Evolutionary conservation across 2,888 invertebrate species (phyloP), one percentile per base, ranked within the genome.

Genomic region (Ferdinandea cuprea): DNA sequence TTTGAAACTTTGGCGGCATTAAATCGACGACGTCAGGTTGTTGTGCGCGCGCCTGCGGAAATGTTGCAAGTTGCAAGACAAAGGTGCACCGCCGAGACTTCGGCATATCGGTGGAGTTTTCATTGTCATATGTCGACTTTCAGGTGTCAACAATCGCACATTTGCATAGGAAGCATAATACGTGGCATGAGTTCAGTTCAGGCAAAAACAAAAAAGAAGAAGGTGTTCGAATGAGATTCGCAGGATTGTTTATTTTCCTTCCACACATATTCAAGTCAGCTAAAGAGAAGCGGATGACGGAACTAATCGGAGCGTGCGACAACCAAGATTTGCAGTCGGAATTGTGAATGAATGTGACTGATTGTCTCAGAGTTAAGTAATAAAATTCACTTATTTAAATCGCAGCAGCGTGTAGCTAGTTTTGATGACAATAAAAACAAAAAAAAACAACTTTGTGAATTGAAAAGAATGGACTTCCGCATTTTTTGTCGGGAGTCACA

Each of bases 91-190:
- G 17, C 32, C 13, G 35, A n/a, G n/a, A n/a, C n/a, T n/a, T n/a
- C 17, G 8, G 69, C 17, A 35, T 54, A 61, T 65, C 35, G 58
- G 50, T 52, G n/a, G n/a, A n/a, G 44, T 76, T 77, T 66, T 50
- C 54, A 72, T 72, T 81, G 81, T 77, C 81, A 77, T 54, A 54
- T 66, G 72, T 77, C 77, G 77, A 72, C 81, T 77, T 72, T 78
- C 66, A 66, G 35, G 66, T 77, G 81, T 77, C 81, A 77, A 61
- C 46, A 59, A 21, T 66, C 25, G 37, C 46, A 59, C 37, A 54
- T 56, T 74, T 68, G 74, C 74, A 80, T 69, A 44, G 42, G 32
- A 42, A 44, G 56, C 35, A 46, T n/a, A 48, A 3, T 15, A 13
- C n/a, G 21, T 61, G n/a, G 19, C 46, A 6, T 35, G 9, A 37